Percentiles rank a stretch among this genome's conserved stretches.
phyloP scores from a whole-genome alignment of 1,140 invertebrate genomes.

The Apis dorsata region DNA sequence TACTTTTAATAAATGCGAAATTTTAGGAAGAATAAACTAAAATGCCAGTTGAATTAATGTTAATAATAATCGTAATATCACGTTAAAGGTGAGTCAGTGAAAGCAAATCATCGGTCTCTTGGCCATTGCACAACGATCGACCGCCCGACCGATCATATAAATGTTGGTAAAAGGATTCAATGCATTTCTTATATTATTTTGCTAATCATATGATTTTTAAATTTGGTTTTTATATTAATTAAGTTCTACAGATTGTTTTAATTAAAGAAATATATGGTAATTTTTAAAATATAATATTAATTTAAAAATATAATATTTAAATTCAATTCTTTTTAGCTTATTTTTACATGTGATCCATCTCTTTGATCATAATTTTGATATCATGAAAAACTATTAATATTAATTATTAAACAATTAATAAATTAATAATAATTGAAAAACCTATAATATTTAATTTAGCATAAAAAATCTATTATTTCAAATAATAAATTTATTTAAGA shows the following conservation, averaged over 20 bases:
- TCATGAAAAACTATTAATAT: no score
- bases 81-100: conserved; percentile 74
- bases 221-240: neutral
- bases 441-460: no score
- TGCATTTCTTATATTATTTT: conserved; percentile 13
- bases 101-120: conserved; percentile 71
- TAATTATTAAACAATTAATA: no score
- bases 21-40: conserved; percentile 63
- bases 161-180: conserved; percentile 36
- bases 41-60: conserved; percentile 68
- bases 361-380: no score
- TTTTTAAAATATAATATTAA: no score
- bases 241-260: neutral
- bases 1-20: conserved; percentile 36
- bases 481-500: no score
- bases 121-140: conserved; percentile 61
- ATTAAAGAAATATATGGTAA: no score
- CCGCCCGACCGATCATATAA: conserved; percentile 27
- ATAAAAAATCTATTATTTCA: no score
- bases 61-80: conserved; percentile 75
- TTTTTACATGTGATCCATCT: no score
- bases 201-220: neutral
- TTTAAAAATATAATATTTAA: neutral
- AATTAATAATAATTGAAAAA: no score
- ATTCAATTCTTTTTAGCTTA: neutral